Conservation (phyloP, 2,113 vertebrate genomes). For the Alexandromys fortis region DNA sequence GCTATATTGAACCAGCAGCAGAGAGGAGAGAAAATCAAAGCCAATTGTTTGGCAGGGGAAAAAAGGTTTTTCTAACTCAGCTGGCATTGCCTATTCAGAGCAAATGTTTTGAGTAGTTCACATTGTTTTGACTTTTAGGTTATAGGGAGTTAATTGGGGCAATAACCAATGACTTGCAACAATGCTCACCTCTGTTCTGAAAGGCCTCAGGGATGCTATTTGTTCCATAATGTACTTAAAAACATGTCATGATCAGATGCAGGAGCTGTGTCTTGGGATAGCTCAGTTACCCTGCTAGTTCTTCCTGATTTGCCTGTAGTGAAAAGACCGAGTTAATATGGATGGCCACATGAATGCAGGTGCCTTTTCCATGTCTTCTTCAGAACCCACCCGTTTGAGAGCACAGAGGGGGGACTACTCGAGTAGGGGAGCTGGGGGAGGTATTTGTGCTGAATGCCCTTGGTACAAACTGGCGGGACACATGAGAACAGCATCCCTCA, state of each 20-base stretch:
- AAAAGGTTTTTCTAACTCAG: not conserved
- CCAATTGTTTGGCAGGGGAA: not conserved
- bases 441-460: conserved; percentile 4
- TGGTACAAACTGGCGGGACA: conserved; percentile 57
- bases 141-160: not conserved
- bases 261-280: not conserved
- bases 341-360: not conserved
- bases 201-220: not conserved
- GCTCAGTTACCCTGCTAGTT: not conserved
- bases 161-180: not conserved
- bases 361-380: not conserved
- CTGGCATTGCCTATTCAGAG: not conserved
- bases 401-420: not conserved
- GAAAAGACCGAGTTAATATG: not conserved
- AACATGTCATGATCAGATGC: not conserved
- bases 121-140: not conserved
- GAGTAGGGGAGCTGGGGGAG: not conserved
- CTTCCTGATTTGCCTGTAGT: not conserved
- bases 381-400: not conserved
- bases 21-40: conserved; percentile 20
- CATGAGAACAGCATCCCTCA: conserved; percentile 65
- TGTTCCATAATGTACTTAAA: not conserved
- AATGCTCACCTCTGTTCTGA: not conserved
- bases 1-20: not conserved
- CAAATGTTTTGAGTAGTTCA: not conserved